A percentile compares a stretch with the other conserved stretches of the same genome.
phyloP scores from a whole-genome alignment of 2,888 invertebrate genomes.

The Luperina nickerlii region DNA sequence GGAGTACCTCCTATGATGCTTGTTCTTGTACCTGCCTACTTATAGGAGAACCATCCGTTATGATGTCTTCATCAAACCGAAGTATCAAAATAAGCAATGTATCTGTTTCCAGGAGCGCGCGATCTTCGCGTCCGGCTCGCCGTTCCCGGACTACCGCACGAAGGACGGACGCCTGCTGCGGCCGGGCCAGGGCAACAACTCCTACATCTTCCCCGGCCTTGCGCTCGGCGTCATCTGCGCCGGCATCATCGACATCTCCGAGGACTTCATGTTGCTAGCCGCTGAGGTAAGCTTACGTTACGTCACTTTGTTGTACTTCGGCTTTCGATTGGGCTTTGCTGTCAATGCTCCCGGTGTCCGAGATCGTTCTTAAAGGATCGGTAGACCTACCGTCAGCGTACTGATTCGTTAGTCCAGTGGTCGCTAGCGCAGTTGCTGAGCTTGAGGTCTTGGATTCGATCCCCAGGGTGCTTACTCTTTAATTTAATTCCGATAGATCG shows the following conservation, averaged over 20 bases:
- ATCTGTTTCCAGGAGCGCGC: constrained; percentile 93
- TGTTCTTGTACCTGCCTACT: not conserved
- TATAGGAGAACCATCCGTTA: too few relatives aligned
- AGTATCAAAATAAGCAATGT: not conserved
- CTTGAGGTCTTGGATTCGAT: not conserved
- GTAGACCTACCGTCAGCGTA: not conserved
- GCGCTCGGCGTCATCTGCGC: constrained; percentile 97
- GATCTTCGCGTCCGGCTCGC: constrained; percentile 99
- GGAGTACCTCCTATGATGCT: not conserved
- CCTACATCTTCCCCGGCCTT: constrained; percentile 99
- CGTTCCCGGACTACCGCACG: constrained; percentile 96
- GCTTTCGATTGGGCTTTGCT: not conserved
- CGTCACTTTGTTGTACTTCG: not conserved
- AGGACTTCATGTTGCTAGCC: constrained; percentile 97
- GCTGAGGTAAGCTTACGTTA: constrained; percentile 92
- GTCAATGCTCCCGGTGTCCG: not conserved
- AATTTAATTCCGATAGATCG: too few relatives aligned
- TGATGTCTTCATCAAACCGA: not conserved
- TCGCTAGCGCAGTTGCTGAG: not conserved
- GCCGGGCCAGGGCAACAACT: constrained; percentile 99
- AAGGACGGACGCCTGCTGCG: constrained; percentile 94
- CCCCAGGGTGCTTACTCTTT: too few relatives aligned
- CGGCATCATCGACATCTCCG: constrained; percentile 96
- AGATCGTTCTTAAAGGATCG: not conserved
- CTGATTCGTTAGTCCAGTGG: not conserved